phyloP scores from a whole-genome alignment of 2,888 invertebrate species.

The Cenopis cana region DNA sequence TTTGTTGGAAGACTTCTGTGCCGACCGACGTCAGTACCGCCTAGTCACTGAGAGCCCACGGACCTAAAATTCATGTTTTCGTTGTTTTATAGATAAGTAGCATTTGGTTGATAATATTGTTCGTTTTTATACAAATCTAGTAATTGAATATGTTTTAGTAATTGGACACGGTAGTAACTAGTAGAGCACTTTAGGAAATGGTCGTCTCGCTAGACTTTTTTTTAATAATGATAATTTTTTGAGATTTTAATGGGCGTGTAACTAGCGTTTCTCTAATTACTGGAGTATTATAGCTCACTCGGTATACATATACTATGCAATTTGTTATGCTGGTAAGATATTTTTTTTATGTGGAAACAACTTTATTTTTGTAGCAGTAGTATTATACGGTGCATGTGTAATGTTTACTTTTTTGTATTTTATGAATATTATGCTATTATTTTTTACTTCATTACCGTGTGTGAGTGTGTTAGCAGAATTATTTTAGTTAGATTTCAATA shows the following conservation, averaged over 20 bases:
- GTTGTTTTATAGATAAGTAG: constrained; percentile 70
- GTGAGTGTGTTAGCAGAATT: constrained; percentile 84
- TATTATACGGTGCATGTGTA: constrained; percentile 83
- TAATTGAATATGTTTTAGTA: constrained; percentile 67
- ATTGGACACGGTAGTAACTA: constrained; percentile 82
- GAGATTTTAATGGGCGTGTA: constrained; percentile 72
- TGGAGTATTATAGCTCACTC: constrained; percentile 79
- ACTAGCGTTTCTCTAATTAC: constrained; percentile 66
- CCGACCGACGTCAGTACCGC: constrained; percentile 75
- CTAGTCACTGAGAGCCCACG: constrained; percentile 84
- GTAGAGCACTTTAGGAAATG: constrained; percentile 78
- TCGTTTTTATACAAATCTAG: constrained; percentile 79
- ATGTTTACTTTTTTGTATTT: constrained; percentile 74
- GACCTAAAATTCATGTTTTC: constrained; percentile 73
- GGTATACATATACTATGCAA: constrained; percentile 80
- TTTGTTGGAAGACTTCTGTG: constrained; percentile 64
- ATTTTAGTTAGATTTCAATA: constrained; percentile 82
- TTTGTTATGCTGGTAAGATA: constrained; percentile 84
- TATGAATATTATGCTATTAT: constrained; percentile 80
- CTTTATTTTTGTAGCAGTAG: constrained; percentile 82
- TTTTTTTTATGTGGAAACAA: constrained; percentile 78
- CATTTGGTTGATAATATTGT: constrained; percentile 81
- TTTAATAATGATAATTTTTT: constrained; percentile 64
- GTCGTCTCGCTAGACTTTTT: constrained; percentile 81
- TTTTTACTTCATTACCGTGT: constrained; percentile 80